A percentile compares a stretch with the other conserved stretches of the same genome.
phyloP scores from a whole-genome alignment of 2,888 invertebrate species.

The Torymus texanus region DNA sequence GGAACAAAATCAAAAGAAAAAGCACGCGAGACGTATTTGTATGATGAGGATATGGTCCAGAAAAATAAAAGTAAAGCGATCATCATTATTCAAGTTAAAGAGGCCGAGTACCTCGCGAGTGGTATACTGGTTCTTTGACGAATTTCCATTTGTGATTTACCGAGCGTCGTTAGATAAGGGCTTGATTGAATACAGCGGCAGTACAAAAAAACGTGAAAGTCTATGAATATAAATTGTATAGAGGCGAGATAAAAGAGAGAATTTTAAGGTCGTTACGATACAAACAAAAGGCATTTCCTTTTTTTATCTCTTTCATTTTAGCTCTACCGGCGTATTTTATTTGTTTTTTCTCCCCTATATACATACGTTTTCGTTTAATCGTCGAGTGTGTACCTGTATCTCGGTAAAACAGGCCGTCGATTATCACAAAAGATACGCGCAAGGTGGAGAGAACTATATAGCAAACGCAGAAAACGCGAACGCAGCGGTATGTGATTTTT shows the following conservation, averaged over 20 bases:
- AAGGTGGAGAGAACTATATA: no score
- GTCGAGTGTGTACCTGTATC: no score
- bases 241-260: not conserved
- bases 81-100: not conserved
- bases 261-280: not conserved
- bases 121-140: not conserved
- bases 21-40: no score
- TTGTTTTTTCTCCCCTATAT: no score
- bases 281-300: not conserved
- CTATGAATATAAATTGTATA: conserved; percentile 17
- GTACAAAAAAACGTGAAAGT: conserved; percentile 51
- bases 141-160: conserved; percentile 22
- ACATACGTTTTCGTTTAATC: no score
- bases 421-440: no score
- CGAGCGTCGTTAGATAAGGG: not conserved
- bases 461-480: no score
- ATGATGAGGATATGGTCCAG: not conserved
- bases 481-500: no score
- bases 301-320: not conserved
- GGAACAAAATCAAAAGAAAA: no score
- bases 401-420: no score
- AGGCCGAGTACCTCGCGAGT: not conserved
- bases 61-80: not conserved
- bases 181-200: conserved; percentile 24
- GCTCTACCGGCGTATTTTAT: no score